A percentile compares a stretch with the other conserved stretches of the same genome.
Conservation (phyloP, 2,113 vertebrate genomes). For the Porphyrio hochstetteri region DNA sequence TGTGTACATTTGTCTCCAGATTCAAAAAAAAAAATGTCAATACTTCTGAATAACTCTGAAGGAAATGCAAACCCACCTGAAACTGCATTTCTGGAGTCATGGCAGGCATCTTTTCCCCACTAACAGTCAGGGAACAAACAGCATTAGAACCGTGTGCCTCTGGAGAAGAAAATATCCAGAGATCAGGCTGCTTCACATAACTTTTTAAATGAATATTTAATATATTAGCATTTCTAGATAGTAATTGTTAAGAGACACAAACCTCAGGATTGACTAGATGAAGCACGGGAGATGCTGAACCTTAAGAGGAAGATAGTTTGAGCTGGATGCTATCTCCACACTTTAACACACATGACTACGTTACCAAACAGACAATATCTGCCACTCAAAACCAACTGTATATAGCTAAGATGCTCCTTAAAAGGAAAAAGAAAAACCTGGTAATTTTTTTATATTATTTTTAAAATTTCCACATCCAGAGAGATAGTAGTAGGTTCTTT, state of each 20-base stretch:
- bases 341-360: background rate
- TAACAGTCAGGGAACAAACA: slow-evolving; percentile 73
- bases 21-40: background rate
- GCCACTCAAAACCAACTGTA: background rate
- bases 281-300: background rate
- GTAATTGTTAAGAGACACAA: background rate
- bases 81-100: slow-evolving; percentile 86
- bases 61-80: slow-evolving; percentile 77
- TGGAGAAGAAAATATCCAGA: slow-evolving; percentile 16
- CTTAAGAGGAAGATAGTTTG: background rate
- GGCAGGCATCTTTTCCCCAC: slow-evolving; percentile 76
- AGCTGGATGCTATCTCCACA: background rate
- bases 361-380: background rate
- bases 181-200: background rate
- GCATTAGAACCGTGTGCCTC: slow-evolving; percentile 53
- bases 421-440: background rate
- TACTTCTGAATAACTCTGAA: background rate
- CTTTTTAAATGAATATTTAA: background rate
- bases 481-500: background rate
- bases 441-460: background rate
- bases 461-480: background rate
- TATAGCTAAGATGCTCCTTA: background rate
- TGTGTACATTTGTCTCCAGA: background rate
- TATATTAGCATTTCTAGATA: background rate
- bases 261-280: background rate